These are phyloP conservation scores for Orthonychiurus folsomi DNA, from an alignment of 2,888 invertebrate genomes.

Conservation along the genomic window DNA sequence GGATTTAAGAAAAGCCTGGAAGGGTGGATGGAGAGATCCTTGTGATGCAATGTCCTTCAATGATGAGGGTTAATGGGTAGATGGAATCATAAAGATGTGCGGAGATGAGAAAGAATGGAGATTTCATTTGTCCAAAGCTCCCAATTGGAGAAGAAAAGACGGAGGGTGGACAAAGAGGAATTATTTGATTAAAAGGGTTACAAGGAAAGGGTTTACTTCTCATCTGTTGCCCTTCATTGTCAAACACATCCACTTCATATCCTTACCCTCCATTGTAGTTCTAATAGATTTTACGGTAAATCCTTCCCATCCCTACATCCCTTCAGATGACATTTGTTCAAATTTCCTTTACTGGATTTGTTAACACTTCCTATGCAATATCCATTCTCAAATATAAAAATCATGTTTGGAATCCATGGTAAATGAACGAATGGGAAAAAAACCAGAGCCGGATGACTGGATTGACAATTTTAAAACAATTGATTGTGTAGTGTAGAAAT, in stretches of 20 bases:
- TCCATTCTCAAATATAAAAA: too few species aligned
- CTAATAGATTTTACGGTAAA: constrained; percentile 26
- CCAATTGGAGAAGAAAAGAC: constrained; percentile 23
- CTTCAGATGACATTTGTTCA: too few species aligned
- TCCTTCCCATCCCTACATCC: constrained; percentile 18
- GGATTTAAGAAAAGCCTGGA: too few species aligned
- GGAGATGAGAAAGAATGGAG: background rate
- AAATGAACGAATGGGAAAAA: too few species aligned
- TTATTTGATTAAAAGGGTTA: constrained; percentile 31
- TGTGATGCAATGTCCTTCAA: constrained; percentile 1
- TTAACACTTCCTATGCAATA: too few species aligned
- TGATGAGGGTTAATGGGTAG: background rate
- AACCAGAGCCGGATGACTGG: too few species aligned
- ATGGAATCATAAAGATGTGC: background rate
- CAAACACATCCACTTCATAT: constrained; percentile 23
- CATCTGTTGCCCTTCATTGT: background rate
- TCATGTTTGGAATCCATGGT: too few species aligned
- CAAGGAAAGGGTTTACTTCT: constrained; percentile 20
- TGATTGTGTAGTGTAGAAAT: too few species aligned
- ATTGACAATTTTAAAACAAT: too few species aligned
- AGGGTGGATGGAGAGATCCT: too few species aligned
- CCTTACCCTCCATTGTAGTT: constrained; percentile 22
- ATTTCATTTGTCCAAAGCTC: background rate
- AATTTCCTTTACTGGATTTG: too few species aligned
- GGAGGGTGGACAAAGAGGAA: constrained; percentile 21